Percentiles rank a stretch among this genome's conserved stretches.
Evolutionary conservation across 2,888 invertebrate genomes (phyloP).

Genomic region (Cephus spinipes): DNA sequence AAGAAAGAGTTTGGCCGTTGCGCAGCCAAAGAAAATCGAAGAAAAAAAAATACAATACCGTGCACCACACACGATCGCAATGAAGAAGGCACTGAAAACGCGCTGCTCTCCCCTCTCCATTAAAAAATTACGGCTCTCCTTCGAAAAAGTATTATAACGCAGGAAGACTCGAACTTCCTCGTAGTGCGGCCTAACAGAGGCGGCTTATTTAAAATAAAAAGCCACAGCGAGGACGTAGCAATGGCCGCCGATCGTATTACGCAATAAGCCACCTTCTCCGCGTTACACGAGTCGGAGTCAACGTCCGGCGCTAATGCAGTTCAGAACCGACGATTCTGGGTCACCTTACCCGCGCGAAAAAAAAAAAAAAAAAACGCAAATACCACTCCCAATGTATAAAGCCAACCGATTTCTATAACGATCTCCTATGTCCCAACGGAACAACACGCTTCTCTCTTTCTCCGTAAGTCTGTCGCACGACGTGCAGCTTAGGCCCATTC

Average conservation of each 20-base stretch:
- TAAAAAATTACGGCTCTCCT: neutral
- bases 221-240: neutral
- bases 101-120: neutral
- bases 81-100: no score
- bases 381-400: neutral
- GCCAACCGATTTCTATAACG: neutral
- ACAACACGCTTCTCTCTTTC: neutral
- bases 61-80: neutral
- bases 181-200: neutral
- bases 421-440: neutral
- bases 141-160: neutral
- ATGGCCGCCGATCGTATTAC: neutral
- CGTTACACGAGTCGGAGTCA: neutral
- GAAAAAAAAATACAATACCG: no score
- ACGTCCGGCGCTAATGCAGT: neutral
- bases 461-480: neutral
- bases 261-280: neutral
- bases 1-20: neutral
- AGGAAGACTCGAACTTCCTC: constrained; percentile 4
- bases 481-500: neutral
- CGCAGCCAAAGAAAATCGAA: no score
- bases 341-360: neutral
- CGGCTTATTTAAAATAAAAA: neutral
- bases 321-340: neutral
- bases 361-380: neutral